Base-by-base conservation (phyloP, 2,797 vertebrate genomes). In the Podargus strigoides region DNA sequence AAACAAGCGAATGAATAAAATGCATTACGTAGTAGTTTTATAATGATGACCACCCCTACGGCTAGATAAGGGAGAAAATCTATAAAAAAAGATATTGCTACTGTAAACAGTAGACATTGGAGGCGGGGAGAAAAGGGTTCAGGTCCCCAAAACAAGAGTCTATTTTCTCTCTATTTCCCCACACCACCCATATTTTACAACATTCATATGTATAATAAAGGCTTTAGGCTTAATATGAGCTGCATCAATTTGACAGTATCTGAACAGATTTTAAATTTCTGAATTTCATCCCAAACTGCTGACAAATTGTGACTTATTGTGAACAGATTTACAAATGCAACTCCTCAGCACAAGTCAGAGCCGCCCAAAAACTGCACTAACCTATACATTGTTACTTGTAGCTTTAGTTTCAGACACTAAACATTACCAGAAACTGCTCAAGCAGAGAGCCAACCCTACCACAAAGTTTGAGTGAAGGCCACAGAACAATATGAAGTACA, bases 121-220 rank as follows among this genome's bases (percentile, higher is more conserved):
- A 0, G 3, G 4, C 8, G 8, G 11, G 7, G 12, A 18, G 7
- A 20, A 17, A 76, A 37, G 17, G 4, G 9, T 46, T 46, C 16
- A 62, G 11, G 10, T 56, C 8, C 68, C 27, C 13, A 21, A 83
- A 95, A 77, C 23, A 82, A 30, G 12, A 52, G 21, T 42, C 34
- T 39, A 0, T 27, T 18, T 12, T 42, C 37, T 79, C 52, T 50
- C n/a, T 52, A 18, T 19, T 47, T 27, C 4, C 20, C 19, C 9
- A 36, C 18, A 68, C 16, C 23, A 67, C 10, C 8, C 17, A 12
- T n/a, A 44, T 76, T 80, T 72, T 26, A 69, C 2, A 4, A 69
- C 5, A 26, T 37, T 28, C 8, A 7, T 41, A 28, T 5, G 2
- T 37, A 80, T 36, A 49, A 67, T 19, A 14, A 75, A 72, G 14